phyloP scores from a whole-genome alignment of 2,888 invertebrate species.

The Leucania comma region DNA sequence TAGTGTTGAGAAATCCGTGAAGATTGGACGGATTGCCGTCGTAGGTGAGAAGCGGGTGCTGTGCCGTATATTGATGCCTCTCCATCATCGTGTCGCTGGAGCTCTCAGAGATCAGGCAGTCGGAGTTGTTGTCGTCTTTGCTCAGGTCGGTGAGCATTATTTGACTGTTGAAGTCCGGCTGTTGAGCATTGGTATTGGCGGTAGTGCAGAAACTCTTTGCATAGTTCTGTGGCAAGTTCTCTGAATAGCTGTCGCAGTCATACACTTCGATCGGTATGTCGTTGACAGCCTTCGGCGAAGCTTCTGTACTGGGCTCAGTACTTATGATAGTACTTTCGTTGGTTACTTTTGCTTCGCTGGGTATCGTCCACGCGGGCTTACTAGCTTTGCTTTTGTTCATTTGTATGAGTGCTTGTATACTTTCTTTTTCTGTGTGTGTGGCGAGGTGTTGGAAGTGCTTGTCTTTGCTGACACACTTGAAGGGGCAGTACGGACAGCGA shows the following conservation, averaged over 20 bases:
- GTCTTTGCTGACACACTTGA: conserved; percentile 92
- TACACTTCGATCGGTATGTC: conserved; percentile 85
- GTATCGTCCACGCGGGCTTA: conserved; percentile 86
- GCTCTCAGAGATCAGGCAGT: conserved; percentile 83
- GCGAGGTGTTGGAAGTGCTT: conserved; percentile 90
- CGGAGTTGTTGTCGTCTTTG: conserved; percentile 85
- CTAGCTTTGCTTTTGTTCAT: conserved; percentile 77
- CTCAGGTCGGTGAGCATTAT: conserved; percentile 80
- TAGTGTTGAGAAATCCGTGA: conserved; percentile 80
- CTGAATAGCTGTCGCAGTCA: conserved; percentile 85
- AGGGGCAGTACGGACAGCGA: conserved; percentile 91
- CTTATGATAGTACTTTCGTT: conserved; percentile 63
- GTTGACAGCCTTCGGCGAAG: conserved; percentile 75
- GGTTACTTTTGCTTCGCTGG: conserved; percentile 77
- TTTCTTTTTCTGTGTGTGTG: conserved; percentile 87
- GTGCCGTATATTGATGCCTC: conserved; percentile 78
- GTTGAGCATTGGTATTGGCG: conserved; percentile 70
- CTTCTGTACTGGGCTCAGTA: conserved; percentile 73
- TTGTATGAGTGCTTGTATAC: conserved; percentile 80
- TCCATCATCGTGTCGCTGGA: conserved; percentile 81
- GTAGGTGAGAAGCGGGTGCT: conserved; percentile 78
- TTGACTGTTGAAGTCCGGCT: conserved; percentile 74
- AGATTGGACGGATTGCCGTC: conserved; percentile 78
- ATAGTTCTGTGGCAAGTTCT: conserved; percentile 80
- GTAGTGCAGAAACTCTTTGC: conserved; percentile 79